A percentile compares a stretch with the other conserved stretches of the same genome.
Conservation (phyloP, 2,113 vertebrate species). For the Bubo bubo region DNA sequence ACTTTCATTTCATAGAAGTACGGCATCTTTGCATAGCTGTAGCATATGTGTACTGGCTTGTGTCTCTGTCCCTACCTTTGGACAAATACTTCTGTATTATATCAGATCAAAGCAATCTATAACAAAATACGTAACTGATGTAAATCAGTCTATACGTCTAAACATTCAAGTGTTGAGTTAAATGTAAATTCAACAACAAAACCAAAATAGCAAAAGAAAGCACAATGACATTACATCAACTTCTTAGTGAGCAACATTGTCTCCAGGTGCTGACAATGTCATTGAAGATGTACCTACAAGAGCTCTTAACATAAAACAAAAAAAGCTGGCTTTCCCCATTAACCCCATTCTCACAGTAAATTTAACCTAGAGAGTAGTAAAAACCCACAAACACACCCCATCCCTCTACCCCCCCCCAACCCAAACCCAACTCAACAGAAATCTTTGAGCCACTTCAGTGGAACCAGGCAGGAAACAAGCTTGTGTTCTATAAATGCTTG, state of each 20-base stretch:
- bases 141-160: background rate
- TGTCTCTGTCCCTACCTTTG: background rate
- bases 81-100: background rate
- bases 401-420: background rate
- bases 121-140: background rate
- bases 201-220: background rate
- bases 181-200: background rate
- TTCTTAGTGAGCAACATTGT: background rate
- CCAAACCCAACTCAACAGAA: background rate
- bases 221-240: background rate
- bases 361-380: background rate
- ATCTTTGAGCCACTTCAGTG: background rate
- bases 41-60: background rate
- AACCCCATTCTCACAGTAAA: background rate
- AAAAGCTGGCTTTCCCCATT: background rate
- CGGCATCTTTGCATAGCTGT: background rate
- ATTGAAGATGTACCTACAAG: background rate
- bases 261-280: background rate
- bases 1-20: background rate
- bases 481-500: background rate
- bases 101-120: background rate
- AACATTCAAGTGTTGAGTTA: background rate
- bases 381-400: rapidly evolving
- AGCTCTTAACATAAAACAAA: background rate
- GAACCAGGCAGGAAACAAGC: background rate